Conservation (phyloP, 2,113 vertebrate species). For the Tragelaphus imberbis region DNA sequence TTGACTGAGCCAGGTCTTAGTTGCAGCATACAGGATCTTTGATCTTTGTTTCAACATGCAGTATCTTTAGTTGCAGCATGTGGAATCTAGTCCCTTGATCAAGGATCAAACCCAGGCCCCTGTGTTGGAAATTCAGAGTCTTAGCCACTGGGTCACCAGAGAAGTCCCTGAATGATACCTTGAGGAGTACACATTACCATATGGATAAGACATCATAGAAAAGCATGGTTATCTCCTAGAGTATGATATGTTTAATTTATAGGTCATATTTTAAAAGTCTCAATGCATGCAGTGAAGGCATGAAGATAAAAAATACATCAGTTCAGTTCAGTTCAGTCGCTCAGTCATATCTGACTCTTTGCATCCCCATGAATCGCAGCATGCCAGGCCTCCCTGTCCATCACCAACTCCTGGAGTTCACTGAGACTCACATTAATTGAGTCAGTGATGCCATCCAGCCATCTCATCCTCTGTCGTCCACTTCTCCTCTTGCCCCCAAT, state of each 20-base stretch:
- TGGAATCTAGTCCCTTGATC: neutral
- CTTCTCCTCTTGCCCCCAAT: too few relatives aligned
- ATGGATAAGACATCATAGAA: neutral
- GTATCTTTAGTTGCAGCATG: neutral
- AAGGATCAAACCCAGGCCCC: neutral
- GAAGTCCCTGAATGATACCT: neutral
- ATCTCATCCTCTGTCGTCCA: too few relatives aligned
- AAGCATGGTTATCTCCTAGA: neutral
- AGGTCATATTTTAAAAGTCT: neutral
- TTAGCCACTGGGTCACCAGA: neutral
- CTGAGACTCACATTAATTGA: accelerated
- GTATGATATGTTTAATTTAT: neutral
- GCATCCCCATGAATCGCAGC: too few relatives aligned
- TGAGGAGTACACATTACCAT: neutral
- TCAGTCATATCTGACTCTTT: too few relatives aligned
- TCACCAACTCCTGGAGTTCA: too few relatives aligned
- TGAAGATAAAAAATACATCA: neutral
- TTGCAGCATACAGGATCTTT: neutral
- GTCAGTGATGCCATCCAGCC: too few relatives aligned
- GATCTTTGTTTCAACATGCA: neutral
- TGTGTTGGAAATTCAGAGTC: neutral
- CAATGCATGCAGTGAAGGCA: neutral
- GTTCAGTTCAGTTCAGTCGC: neutral
- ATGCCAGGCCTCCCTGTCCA: too few relatives aligned
- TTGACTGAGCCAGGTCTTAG: neutral